phyloP scores from a whole-genome alignment of 2,888 invertebrate genomes.

The Trilocha varians region DNA sequence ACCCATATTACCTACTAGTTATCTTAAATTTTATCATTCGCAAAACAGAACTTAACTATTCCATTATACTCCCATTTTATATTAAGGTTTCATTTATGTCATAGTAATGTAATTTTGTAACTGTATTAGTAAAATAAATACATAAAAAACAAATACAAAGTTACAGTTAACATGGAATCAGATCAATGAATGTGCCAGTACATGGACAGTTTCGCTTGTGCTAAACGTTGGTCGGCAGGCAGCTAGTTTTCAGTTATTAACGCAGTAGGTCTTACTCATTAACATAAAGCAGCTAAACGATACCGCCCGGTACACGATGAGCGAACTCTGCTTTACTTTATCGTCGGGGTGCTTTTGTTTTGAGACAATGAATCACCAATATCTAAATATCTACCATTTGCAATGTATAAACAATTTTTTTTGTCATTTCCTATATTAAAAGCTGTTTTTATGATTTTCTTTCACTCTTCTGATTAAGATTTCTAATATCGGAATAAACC shows the following conservation, averaged over 20 bases:
- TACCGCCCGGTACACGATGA: conserved; percentile 36
- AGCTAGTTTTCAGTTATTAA: conserved; percentile 68
- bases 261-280: conserved; percentile 66
- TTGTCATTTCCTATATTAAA: too few species aligned
- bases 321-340: conserved; percentile 15
- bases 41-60: too few species aligned
- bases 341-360: neutral
- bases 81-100: too few species aligned
- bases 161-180: conserved; percentile 8
- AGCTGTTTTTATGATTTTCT: too few species aligned
- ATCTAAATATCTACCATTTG: neutral
- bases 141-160: neutral
- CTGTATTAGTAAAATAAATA: too few species aligned
- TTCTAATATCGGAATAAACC: too few species aligned
- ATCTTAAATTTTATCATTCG: too few species aligned
- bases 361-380: neutral
- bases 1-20: too few species aligned
- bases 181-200: conserved; percentile 23
- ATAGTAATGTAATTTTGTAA: too few species aligned
- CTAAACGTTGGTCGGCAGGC: conserved; percentile 43
- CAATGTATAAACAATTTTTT: too few species aligned
- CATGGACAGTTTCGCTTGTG: conserved; percentile 34
- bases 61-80: too few species aligned
- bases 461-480: too few species aligned
- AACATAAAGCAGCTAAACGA: conserved; percentile 58